Conservation (phyloP, 2,888 invertebrate species). For the Zootermopsis nevadensis region DNA sequence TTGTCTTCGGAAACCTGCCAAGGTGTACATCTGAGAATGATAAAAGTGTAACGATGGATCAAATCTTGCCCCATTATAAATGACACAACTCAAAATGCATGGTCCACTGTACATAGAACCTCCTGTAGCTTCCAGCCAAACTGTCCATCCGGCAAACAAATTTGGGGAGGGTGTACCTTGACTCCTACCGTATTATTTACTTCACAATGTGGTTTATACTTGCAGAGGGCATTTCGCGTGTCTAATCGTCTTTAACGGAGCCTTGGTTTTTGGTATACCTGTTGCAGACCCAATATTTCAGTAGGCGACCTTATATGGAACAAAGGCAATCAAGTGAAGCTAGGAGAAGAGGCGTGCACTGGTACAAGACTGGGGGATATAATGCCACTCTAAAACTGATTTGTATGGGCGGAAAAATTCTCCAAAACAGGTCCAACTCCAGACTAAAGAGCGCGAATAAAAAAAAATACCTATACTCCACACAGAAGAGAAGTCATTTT, state of each 20-base stretch:
- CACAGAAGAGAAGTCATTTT: conserved; percentile 39
- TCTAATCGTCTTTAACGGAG: not conserved
- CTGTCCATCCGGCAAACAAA: not conserved
- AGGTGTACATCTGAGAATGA: too few species aligned
- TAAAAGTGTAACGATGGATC: too few species aligned
- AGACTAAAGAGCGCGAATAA: conserved; percentile 13
- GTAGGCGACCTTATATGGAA: conserved; percentile 15
- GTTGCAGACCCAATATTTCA: conserved; percentile 28
- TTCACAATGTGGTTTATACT: not conserved
- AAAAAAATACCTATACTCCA: conserved; percentile 7
- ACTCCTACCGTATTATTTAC: conserved; percentile 16
- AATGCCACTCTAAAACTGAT: conserved; percentile 37
- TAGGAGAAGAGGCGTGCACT: conserved; percentile 3
- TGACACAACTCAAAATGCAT: not conserved
- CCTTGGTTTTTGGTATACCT: conserved; percentile 14
- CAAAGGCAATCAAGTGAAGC: conserved; percentile 18
- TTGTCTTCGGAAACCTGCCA: too few species aligned
- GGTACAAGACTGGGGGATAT: conserved; percentile 16
- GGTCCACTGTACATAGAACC: not conserved
- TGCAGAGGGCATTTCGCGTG: conserved; percentile 3
- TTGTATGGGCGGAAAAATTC: conserved; percentile 45
- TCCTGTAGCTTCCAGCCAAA: conserved; percentile 2
- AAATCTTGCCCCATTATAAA: not conserved
- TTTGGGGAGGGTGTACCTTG: not conserved
- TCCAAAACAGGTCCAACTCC: conserved; percentile 36